Conservation (phyloP, 2,113 vertebrate genomes). For the Rallus limicola region DNA sequence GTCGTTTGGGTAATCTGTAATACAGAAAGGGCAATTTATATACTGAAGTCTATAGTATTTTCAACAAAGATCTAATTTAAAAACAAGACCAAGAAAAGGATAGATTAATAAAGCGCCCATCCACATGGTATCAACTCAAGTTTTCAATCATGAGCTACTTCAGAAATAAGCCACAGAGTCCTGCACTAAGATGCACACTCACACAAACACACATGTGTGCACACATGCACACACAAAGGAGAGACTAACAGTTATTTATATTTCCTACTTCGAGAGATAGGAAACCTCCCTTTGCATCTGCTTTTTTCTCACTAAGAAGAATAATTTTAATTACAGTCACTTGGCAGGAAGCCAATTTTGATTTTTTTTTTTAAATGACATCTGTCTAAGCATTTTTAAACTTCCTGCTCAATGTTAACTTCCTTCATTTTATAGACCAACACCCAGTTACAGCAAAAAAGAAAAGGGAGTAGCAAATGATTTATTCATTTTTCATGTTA, state of each 20-base stretch:
- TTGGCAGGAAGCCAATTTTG: slow-evolving; percentile 62
- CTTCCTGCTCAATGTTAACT: slow-evolving; percentile 64
- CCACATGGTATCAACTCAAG: background rate
- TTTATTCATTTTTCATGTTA: slow-evolving; percentile 54
- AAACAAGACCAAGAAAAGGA: background rate
- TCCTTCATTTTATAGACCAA: slow-evolving; percentile 65
- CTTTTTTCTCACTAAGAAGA: slow-evolving; percentile 65
- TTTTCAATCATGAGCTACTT: slow-evolving; percentile 19
- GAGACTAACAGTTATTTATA: slow-evolving; percentile 61
- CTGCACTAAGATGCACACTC: background rate
- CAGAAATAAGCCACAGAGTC: slow-evolving; percentile 13
- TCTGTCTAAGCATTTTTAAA: slow-evolving; percentile 70
- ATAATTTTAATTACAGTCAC: slow-evolving; percentile 70
- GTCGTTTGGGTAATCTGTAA: background rate
- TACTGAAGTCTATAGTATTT: background rate
- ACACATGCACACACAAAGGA: slow-evolving; percentile 35
- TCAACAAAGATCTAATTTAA: slow-evolving; percentile 16
- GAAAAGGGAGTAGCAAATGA: slow-evolving; percentile 48
- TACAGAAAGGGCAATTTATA: background rate
- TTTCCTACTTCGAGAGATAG: slow-evolving; percentile 65
- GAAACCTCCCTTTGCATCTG: slow-evolving; percentile 65
- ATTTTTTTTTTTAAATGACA: slow-evolving; percentile 49
- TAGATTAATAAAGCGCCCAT: background rate
- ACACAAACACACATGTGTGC: background rate
- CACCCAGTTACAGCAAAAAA: slow-evolving; percentile 54